Conservation (phyloP, 2,888 invertebrate genomes). For the Isoperla grammatica region DNA sequence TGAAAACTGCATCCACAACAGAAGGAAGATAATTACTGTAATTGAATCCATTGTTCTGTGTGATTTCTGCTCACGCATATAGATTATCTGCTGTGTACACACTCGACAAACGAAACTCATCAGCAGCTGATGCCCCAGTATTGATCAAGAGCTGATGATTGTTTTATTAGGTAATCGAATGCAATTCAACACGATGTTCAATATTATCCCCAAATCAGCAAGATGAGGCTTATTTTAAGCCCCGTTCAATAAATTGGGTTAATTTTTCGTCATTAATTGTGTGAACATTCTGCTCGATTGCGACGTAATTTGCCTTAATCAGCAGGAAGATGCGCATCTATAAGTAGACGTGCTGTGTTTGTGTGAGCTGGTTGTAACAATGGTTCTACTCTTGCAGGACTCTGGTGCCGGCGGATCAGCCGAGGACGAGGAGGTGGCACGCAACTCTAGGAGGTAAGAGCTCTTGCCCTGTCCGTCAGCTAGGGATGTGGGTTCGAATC, state of each 20-base stretch:
- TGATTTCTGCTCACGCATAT: constrained; percentile 11
- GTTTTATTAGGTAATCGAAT: not conserved
- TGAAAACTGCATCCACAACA: constrained; percentile 8
- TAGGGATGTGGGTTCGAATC: no score
- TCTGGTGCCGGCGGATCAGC: constrained; percentile 48
- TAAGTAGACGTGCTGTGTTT: no score
- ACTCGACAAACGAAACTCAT: not conserved
- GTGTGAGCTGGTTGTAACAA: not conserved
- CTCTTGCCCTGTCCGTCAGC: not conserved
- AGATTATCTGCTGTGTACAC: constrained; percentile 7
- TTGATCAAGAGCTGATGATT: constrained; percentile 10
- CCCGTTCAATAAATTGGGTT: no score
- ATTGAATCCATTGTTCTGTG: constrained; percentile 12
- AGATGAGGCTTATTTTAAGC: not conserved
- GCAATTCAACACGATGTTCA: not conserved
- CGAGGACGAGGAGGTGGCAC: constrained; percentile 49
- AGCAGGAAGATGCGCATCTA: no score
- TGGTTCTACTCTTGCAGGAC: constrained; percentile 44
- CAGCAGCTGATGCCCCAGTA: not conserved
- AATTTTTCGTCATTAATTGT: no score
- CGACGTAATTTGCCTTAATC: no score
- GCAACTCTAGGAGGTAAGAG: constrained; percentile 49
- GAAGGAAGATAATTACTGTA: constrained; percentile 7
- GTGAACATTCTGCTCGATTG: no score
- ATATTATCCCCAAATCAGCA: constrained; percentile 10